A percentile compares a stretch with the other conserved stretches of the same genome.
These are phyloP conservation scores for Homarus gammarus DNA, from an alignment of 2,888 invertebrate species.

Conservation along the genomic window DNA sequence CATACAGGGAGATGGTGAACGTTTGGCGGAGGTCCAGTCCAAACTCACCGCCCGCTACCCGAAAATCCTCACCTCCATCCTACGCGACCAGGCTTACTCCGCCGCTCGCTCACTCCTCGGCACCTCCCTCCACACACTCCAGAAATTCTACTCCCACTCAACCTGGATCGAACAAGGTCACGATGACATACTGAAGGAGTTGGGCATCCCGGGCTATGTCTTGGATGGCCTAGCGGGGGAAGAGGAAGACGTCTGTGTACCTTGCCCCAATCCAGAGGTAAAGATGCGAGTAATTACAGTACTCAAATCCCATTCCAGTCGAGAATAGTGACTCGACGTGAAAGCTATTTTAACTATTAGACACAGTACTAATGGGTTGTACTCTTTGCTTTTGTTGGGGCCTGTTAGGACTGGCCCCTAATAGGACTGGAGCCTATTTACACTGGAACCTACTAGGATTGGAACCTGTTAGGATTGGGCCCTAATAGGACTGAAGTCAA, in stretches of 20 bases:
- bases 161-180: conserved; percentile 69
- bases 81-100: conserved; percentile 47
- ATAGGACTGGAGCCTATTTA: too few relatives aligned
- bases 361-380: too few relatives aligned
- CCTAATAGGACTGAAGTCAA: too few relatives aligned
- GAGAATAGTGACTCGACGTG: too few relatives aligned
- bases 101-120: conserved; percentile 62
- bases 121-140: conserved; percentile 57
- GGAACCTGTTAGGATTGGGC: too few relatives aligned
- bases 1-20: conserved; percentile 52
- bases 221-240: conserved; percentile 29
- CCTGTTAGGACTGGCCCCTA: too few relatives aligned
- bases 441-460: too few relatives aligned
- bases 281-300: too few relatives aligned
- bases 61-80: conserved; percentile 54
- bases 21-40: conserved; percentile 14
- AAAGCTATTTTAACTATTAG: too few relatives aligned
- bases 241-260: conserved; percentile 44
- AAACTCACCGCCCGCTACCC: conserved; percentile 21
- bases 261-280: conserved; percentile 42
- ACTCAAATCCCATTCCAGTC: too few relatives aligned
- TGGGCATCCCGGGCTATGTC: conserved; percentile 51
- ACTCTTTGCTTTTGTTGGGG: too few relatives aligned
- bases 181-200: conserved; percentile 22
- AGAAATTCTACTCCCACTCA: conserved; percentile 75